phyloP scores from a whole-genome alignment of 2,113 vertebrate genomes.

The Hydrochoerus hydrochaeris region DNA sequence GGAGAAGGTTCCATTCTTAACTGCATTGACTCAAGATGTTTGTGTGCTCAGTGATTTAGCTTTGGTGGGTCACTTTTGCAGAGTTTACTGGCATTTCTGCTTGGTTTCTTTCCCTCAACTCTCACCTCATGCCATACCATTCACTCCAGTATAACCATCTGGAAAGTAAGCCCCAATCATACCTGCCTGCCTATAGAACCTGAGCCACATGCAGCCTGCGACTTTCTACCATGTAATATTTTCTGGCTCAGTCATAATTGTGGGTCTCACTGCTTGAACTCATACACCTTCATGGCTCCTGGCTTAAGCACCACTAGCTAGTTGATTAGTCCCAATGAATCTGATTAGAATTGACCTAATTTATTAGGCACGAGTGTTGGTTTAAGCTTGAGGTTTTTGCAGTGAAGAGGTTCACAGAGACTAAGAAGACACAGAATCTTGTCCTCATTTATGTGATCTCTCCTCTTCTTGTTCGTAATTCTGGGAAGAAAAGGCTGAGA shows the following conservation, averaged over 20 bases:
- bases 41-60: background rate
- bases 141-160: background rate
- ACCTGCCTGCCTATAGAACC: background rate
- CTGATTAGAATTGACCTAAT: background rate
- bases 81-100: background rate
- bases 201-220: background rate
- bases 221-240: background rate
- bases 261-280: background rate
- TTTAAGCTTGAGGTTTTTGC: background rate
- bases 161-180: background rate
- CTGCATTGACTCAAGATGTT: background rate
- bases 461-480: background rate
- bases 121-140: background rate
- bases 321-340: background rate
- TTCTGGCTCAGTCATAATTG: background rate
- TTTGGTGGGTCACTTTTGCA: background rate
- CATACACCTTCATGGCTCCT: background rate
- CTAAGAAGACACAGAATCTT: background rate
- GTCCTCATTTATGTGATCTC: background rate
- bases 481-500: background rate
- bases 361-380: background rate
- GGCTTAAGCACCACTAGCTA: background rate
- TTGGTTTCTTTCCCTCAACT: background rate
- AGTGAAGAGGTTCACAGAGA: background rate
- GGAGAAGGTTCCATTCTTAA: background rate